phyloP scores from a whole-genome alignment of 2,797 vertebrate species.

The Margarornis squamiger region DNA sequence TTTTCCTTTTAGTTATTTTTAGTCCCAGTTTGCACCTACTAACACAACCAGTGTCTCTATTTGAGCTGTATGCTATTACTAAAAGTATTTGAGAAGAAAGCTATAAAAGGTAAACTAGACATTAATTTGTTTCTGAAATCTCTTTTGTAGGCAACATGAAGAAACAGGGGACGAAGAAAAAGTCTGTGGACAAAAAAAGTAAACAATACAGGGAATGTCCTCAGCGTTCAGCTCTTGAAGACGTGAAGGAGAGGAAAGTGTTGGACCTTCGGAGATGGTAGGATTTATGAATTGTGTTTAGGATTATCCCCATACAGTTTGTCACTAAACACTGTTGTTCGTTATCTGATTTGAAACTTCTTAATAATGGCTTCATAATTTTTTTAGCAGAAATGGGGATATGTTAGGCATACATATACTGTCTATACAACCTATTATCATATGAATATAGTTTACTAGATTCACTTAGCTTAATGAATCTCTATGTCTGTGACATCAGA shows the following conservation, averaged over 20 bases:
- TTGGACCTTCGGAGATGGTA: constrained; percentile 96
- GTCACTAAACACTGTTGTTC: background rate
- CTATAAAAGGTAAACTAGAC: background rate
- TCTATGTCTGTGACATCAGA: background rate
- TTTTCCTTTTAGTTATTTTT: background rate
- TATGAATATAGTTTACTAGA: background rate
- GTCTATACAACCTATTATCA: background rate
- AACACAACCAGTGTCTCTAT: background rate
- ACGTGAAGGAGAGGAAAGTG: constrained; percentile 94
- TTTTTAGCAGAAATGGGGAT: background rate
- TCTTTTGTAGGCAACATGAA: constrained; percentile 85
- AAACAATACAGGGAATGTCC: constrained; percentile 86
- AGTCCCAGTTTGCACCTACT: background rate
- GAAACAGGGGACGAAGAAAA: constrained; percentile 89
- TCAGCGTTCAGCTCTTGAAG: constrained; percentile 84
- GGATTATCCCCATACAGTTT: background rate
- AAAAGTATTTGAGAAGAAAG: background rate
- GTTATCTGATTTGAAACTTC: background rate
- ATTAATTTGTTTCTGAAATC: background rate
- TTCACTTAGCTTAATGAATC: background rate
- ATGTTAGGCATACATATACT: background rate
- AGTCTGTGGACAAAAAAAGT: constrained; percentile 84
- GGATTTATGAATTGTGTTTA: background rate
- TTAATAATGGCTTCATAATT: background rate
- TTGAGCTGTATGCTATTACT: background rate